Evolutionary conservation across 2,888 invertebrate genomes (phyloP), one percentile per base, ranked within the genome.

Genomic region (Cerceris rybyensis): DNA sequence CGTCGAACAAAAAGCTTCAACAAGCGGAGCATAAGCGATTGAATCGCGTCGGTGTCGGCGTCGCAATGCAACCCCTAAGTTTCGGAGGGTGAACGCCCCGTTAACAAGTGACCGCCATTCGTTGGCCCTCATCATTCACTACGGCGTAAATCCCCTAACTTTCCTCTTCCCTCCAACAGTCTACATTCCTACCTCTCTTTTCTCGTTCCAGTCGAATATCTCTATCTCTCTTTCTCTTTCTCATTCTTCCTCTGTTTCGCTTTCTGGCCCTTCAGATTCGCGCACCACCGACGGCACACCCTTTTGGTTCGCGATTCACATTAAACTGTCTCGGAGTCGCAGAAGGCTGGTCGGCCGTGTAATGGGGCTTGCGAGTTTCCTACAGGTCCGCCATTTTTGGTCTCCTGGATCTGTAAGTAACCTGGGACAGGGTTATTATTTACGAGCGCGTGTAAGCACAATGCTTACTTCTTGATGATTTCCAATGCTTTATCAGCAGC

Each of bases 381-480:
- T 55, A 52, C 55, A 68, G 57, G 41, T 13, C 58, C 46, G 49
- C 63, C 50, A 79, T 69, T 79, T 72, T 76, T 69, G 76, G 65
- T 63, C 77, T 49, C 54, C 64, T 54, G 75, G 65, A 59, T 64
- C 70, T 68, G 67, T 75, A 79, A 80, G 73, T 65, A 81, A 75
- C 75, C 49, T 64, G 43, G 49, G 60, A 55, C 57, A 43, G 50
- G 61, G 79, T 75, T 81, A 81, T 81, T 81, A 81, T 81, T 81
- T 81, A 81, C 75, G 81, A 81, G 81, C 63, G 49, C 64, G 77
- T 71, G 80, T 80, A 81, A 78, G 78, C 82, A 78, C 73, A 78
- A 81, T 75, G 74, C 68, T 60, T 59, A 58, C 64, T 52, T 68
- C 67, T 77, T 75, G 77, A 81, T 74, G 71, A 80, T 77, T 77